Base-by-base conservation (phyloP, 1,140 invertebrate genomes). In the Marisa cornuarietis region DNA sequence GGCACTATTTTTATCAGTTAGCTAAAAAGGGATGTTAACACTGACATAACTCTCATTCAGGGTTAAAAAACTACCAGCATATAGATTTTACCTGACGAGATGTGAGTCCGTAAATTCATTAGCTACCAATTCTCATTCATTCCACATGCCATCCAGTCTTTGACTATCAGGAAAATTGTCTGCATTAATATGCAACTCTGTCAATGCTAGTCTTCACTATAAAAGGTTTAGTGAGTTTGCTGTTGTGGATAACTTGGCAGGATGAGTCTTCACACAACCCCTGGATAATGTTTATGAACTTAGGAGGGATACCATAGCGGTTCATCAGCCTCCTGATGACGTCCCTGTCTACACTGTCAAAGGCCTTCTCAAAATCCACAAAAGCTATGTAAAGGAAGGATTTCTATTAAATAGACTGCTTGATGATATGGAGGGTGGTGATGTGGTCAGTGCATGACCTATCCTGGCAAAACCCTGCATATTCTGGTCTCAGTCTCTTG, bases 351-450 rank as follows among this genome's bases (percentile, higher is more conserved):
- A 87, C 63, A 63, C 78, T 85, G 68, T 87, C 84, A 63, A 88
- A 87, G 14, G 83, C 86, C 77, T 89, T 89, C 72, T 81, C 74
- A 68, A 81, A 85, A 68, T 89, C 81, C 8, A 89, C 80, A 65
- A 87, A 88, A 51, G 66, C 79, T 26, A 85, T 80, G 73, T 83
- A 85, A 16, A 87, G 72, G 14, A 84, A 81, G 16, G 76, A 71
- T 5, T 84, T 69, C 81, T 82, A 86, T 82, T 88, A 79, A 0
- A 80, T 16, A 66, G 78, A 85, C 69, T 89, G 85, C 66, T 88
- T 81, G 76, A 83, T 83, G 22, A 85, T 81, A 9, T 79, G 62
- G 31, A 83, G 63, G 8, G 80, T 85, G 11, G 82, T 76, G 42
- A 84, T 84, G 58, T 85, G 85, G 82, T 83, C 78, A 26, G 80